Evolutionary conservation across 2,888 invertebrate species (phyloP), one percentile per base, ranked within the genome.

Genomic region (Trachelus iudaicus): DNA sequence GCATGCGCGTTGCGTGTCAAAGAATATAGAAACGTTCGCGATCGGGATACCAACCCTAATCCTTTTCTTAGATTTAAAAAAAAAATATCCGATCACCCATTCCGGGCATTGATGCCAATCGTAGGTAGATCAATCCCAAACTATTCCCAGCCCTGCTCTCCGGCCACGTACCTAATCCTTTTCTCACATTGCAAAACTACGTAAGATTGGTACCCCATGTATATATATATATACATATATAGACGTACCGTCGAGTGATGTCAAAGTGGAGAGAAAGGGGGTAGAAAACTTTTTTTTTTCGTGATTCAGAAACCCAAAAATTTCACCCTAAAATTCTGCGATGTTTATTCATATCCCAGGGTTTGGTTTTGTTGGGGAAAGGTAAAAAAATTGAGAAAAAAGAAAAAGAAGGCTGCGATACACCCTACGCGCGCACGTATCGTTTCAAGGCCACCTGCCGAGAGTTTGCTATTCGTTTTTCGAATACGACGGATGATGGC

Each of bases 31-130:
- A 40, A 56, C 56, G 23, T 56, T 56, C 56, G 56, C 56, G 56
- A 56, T 56, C 56, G 6, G 56, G 56, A 56, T 56, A 56, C 56
- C 56, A 56, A 23, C 56, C 84, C 83, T 89, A 89, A 90, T 90
- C 89, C 90, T 89, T 90, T 90, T 89, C 88, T 89, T 89, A 85
- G 86, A 90, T 89, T 87, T 84, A 75, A 79, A 85, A 77, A 79
- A 84, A 85, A 82, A 79, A 56, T 56, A 56, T 56, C 56, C 82
- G 83, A 83, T 81, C 56, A 56, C 85, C 82, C 80, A 78, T 71
- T 80, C 68, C 1, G 33, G 23, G 34, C 15, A 34, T 33, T 71
- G 33, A 34, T 34, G 71, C 71, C 33, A 71, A 71, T 71, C 71
- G 30, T 33, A 34, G 34, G 33, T 71, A 31, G 71, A 71, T 71